phyloP scores from a whole-genome alignment of 2,113 vertebrate genomes.

The Hiodon alosoides region DNA sequence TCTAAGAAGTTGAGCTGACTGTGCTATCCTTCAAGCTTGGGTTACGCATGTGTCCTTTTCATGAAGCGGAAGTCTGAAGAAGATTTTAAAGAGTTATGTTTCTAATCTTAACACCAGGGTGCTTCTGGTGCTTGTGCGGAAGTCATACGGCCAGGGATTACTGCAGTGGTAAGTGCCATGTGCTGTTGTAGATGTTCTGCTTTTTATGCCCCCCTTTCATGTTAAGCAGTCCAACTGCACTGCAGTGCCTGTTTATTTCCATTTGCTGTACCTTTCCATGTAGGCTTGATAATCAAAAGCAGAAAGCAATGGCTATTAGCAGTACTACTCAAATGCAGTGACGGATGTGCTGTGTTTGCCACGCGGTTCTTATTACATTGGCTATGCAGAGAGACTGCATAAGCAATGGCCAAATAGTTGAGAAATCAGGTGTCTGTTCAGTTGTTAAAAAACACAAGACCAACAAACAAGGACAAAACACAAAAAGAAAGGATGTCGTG shows the following conservation, averaged over 20 bases:
- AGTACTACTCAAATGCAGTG: not conserved
- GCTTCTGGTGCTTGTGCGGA: too few species aligned
- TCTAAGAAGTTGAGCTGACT: too few species aligned
- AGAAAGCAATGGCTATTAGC: not conserved
- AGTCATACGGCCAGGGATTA: not conserved
- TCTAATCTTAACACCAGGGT: too few species aligned
- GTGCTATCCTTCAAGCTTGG: too few species aligned
- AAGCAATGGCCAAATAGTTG: not conserved
- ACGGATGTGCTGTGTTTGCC: not conserved
- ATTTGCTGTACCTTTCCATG: not conserved
- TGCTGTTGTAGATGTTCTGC: too few species aligned
- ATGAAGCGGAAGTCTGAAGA: too few species aligned
- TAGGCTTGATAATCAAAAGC: not conserved
- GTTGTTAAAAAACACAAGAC: not conserved
- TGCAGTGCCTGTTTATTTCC: not conserved
- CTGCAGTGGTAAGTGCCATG: not conserved
- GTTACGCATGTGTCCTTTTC: too few species aligned
- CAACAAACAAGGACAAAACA: not conserved
- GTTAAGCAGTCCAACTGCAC: not conserved
- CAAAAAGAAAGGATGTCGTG: not conserved
- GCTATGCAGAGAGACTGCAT: not conserved
- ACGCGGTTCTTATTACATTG: too few species aligned
- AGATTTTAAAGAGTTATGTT: too few species aligned
- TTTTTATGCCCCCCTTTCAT: not conserved
- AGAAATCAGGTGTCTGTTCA: slow-evolving; percentile 4